A percentile compares a stretch with the other conserved stretches of the same genome.
Evolutionary conservation across 2,113 vertebrate species (phyloP).

Genomic region (Pycnonotus jocosus): DNA sequence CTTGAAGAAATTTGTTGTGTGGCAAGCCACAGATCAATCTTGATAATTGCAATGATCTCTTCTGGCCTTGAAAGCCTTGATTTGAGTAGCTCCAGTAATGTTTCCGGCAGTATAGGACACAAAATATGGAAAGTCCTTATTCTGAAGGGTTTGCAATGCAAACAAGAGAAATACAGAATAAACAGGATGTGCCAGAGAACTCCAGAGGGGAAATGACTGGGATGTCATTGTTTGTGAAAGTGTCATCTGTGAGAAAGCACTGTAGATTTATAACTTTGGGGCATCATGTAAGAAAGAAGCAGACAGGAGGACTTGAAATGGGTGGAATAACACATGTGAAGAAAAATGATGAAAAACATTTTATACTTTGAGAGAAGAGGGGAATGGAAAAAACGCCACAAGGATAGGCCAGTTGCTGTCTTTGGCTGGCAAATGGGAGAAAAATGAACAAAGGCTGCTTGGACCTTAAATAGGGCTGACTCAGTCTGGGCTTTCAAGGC

Average conservation of each 20-base stretch:
- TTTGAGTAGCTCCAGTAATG: not conserved
- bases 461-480: not conserved
- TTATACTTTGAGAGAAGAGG: not conserved
- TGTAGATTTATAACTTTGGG: not conserved
- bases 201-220: slow-evolving; percentile 27
- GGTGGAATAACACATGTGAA: not conserved
- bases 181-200: not conserved
- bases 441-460: not conserved
- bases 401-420: not conserved
- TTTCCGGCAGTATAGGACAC: not conserved
- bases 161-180: slow-evolving; percentile 35
- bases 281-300: not conserved
- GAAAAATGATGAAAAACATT: accelerated
- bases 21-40: not conserved
- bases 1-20: not conserved
- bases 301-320: not conserved
- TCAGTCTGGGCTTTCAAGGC: not conserved
- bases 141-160: slow-evolving; percentile 5
- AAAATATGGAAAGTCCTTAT: not conserved
- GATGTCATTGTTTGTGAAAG: slow-evolving; percentile 14
- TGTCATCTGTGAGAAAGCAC: not conserved
- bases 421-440: not conserved
- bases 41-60: not conserved
- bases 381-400: not conserved
- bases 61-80: not conserved